Base-by-base conservation (phyloP, 2,797 vertebrate genomes). In the Cossypha caffra region DNA sequence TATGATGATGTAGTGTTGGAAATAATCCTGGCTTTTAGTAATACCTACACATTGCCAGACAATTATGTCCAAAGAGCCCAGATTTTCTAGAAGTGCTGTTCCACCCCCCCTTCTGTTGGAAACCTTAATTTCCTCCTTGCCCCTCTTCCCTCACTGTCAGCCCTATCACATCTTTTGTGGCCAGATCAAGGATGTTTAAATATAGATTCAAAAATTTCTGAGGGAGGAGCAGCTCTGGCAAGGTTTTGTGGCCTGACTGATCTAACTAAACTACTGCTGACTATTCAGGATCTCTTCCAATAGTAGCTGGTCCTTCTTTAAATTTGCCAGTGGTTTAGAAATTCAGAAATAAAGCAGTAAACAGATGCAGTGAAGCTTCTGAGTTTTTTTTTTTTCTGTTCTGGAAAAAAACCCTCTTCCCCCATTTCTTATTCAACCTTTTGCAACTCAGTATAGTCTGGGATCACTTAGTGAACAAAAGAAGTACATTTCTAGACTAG, bases 51-150 rank as follows among this genome's bases (percentile, higher is more conserved):
- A 50, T 58, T 96, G 95, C 97, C 97, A 97, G 93, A 86, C 85
- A 51, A 86, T 97, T 86, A 92, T 47, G 64, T 95, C 84, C 96
- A 97, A 87, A 94, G 52, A 48, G 17, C 94, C 97, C 97, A 97
- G 97, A 94, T 97, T 97, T 97, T 95, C 96, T 95, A 94, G 93
- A 96, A 93, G 92, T 89, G 59, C 84, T n/a, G 96, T 69, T 93
- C 97, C 98, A 96, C 98, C 97, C 69, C 94, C 73, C 96, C 92
- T 79, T 97, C 97, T 98, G 98, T 93, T 95, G 94, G 95, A 96
- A 95, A 82, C 81, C 81, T 89, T 94, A 84, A 95, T 95, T 95
- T 94, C 77, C 87, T 93, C 42, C 18, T 35, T 62, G 72, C 72
- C 75, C 89, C 69, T 93, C 73, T 97, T 92, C 45, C 33, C 76